Conservation (phyloP, 1,140 invertebrate genomes). For the Drosophila pectinifera region DNA sequence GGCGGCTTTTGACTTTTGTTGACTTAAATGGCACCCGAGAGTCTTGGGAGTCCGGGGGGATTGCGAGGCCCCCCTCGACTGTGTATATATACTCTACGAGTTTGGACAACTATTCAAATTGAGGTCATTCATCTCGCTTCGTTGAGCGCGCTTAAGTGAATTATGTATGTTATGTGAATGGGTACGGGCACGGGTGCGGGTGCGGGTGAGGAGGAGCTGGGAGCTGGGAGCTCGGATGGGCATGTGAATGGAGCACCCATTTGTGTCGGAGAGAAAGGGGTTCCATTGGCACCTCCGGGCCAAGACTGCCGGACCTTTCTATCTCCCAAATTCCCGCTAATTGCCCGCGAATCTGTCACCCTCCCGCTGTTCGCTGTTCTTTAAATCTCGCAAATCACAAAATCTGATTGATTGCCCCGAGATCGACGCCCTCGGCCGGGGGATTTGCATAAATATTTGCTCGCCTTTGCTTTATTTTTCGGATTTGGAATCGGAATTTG, state of each 20-base stretch:
- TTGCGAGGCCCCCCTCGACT: constrained; percentile 12
- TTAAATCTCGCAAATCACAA: constrained; percentile 12
- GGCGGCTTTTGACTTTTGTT: constrained; percentile 67
- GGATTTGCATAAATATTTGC: constrained; percentile 74
- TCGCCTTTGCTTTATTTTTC: constrained; percentile 35
- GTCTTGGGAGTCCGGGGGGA: constrained; percentile 18
- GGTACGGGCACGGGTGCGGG: constrained; percentile 14
- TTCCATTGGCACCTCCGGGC: constrained; percentile 57
- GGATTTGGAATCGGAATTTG: constrained; percentile 46
- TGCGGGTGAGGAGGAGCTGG: not conserved
- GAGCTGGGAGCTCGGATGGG: constrained; percentile 20
- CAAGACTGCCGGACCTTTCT: constrained; percentile 58
- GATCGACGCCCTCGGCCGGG: constrained; percentile 46
- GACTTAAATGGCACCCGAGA: constrained; percentile 79
- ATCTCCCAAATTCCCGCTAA: constrained; percentile 53
- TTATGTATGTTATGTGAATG: constrained; percentile 77
- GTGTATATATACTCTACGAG: constrained; percentile 10
- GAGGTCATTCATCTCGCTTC: constrained; percentile 85
- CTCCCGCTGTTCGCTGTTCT: constrained; percentile 22
- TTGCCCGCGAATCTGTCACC: constrained; percentile 57
- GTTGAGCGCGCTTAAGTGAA: constrained; percentile 82
- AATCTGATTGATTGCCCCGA: constrained; percentile 60
- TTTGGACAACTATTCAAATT: constrained; percentile 80
- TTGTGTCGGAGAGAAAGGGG: constrained; percentile 21
- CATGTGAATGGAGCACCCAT: constrained; percentile 48